Evolutionary conservation across 64 coral and sea anemone species (phyloP), one percentile per base, ranked within the genome.

Genomic region (Montipora cactus): DNA sequence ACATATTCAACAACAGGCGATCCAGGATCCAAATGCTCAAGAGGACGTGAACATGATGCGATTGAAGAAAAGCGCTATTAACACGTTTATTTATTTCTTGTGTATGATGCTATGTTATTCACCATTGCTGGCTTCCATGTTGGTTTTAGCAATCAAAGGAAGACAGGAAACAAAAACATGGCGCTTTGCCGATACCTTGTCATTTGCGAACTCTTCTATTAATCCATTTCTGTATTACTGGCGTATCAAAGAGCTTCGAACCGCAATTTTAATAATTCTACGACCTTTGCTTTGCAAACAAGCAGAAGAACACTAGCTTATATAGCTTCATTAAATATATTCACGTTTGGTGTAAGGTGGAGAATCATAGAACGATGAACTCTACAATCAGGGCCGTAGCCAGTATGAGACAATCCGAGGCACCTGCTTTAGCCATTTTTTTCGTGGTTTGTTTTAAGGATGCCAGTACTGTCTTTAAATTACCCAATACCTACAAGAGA

Each of bases 171-270:
- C 74, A 14, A 49, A 78, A 69, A 21, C 58, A 18, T 88, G 75
- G 51, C 55, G 53, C 10, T 19, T 88, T 48, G 75, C 87, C 13
- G 72, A 76, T 28, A 88, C 87, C 7, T 4, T 88, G 4, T 4
- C 75, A 0, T 88, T 88, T 15, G 76, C 58, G 20, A 76, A 76
- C 44, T 88, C 87, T 9, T 88, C 50, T 15, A 52, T 88, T 3
- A 88, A 88, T 88, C 87, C 87, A 59, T 57, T 88, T 11, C 18
- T 88, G 72, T 88, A 88, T 12, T 88, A 68, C 44, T 88, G 52
- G 70, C 48, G 87, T 44, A 14, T 88, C 12, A 59, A n/a, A 10
- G 50, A 53, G 5, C 72, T 88, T 58, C 71, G 71, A 59, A 59
- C 2, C 12, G 76, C 76, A 78, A 47, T 78, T 78, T 78, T 78